Percentiles rank a stretch among this genome's conserved stretches.
These are phyloP conservation scores for Sebastes minor DNA, from an alignment of 2,797 vertebrate genomes.

Conservation along the genomic window DNA sequence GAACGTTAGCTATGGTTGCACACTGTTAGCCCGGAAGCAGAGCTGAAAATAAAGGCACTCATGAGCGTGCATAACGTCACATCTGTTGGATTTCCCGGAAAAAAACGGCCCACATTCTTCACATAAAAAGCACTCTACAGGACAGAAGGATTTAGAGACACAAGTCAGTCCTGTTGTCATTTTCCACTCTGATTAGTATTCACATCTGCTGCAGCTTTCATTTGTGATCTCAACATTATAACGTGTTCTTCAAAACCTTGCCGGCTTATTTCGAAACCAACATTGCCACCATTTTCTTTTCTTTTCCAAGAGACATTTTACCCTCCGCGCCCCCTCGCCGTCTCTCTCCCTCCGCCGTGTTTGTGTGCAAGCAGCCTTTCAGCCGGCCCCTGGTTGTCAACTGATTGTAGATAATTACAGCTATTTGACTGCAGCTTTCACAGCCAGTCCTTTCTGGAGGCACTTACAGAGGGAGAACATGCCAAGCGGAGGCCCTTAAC, in stretches of 20 bases:
- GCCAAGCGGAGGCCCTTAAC: constrained; percentile 69
- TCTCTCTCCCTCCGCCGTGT: constrained; percentile 43
- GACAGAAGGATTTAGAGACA: constrained; percentile 2
- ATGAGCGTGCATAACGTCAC: too few species aligned
- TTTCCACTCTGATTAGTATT: constrained; percentile 42
- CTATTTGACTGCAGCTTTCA: constrained; percentile 81
- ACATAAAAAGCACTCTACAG: too few species aligned
- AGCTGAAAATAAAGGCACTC: too few species aligned
- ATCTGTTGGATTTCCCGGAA: too few species aligned
- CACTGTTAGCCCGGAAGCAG: too few species aligned
- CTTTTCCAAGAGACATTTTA: constrained; percentile 38
- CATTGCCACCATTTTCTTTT: constrained; percentile 28
- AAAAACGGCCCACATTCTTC: too few species aligned
- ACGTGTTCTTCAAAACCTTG: constrained; percentile 19
- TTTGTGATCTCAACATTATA: constrained; percentile 39
- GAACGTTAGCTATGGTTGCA: too few species aligned
- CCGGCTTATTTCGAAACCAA: constrained; percentile 28
- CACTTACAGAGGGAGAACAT: constrained; percentile 76
- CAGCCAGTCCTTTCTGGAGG: constrained; percentile 75
- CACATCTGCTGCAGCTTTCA: constrained; percentile 36
- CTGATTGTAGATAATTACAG: constrained; percentile 84
- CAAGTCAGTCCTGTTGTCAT: not conserved
- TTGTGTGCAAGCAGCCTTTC: constrained; percentile 74
- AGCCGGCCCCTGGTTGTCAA: constrained; percentile 72
- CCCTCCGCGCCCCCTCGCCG: constrained; percentile 25